Conservation (phyloP, 2,888 invertebrate species). For the Xestia ashworthii region DNA sequence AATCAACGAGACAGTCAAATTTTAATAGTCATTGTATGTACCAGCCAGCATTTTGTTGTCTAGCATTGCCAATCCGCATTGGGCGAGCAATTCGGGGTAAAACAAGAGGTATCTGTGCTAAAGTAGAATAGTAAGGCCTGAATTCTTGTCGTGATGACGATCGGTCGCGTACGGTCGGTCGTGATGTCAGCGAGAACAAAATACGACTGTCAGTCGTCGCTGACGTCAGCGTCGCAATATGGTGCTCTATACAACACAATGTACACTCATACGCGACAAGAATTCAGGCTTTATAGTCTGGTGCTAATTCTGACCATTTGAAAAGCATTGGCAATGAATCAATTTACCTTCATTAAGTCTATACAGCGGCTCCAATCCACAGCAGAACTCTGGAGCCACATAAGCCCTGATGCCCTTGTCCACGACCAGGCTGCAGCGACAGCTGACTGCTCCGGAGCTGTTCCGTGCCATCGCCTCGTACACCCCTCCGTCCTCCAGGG, state of each 20-base stretch:
- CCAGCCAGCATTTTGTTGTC: background rate
- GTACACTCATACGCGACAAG: no score
- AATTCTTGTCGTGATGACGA: no score
- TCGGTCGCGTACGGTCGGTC: no score
- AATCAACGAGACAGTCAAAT: no score
- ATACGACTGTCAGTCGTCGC: no score
- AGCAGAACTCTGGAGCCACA: conserved; percentile 94
- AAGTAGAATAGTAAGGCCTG: background rate
- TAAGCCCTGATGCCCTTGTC: conserved; percentile 96
- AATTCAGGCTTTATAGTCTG: background rate
- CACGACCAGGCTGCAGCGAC: conserved; percentile 94
- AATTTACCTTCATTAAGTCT: conserved; percentile 91
- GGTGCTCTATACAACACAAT: no score
- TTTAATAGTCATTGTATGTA: background rate
- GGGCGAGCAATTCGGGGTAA: background rate
- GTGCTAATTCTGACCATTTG: background rate
- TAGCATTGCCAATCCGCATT: background rate
- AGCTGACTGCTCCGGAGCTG: conserved; percentile 95
- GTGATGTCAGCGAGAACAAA: no score
- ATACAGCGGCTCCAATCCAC: conserved; percentile 92
- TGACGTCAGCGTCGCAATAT: no score
- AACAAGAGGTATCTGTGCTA: no score
- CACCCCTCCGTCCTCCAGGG: conserved; percentile 94
- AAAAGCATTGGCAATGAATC: background rate
- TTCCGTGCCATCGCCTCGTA: conserved; percentile 96